phyloP scores from a whole-genome alignment of 2,888 invertebrate species.

The Euzophera pinguis region DNA sequence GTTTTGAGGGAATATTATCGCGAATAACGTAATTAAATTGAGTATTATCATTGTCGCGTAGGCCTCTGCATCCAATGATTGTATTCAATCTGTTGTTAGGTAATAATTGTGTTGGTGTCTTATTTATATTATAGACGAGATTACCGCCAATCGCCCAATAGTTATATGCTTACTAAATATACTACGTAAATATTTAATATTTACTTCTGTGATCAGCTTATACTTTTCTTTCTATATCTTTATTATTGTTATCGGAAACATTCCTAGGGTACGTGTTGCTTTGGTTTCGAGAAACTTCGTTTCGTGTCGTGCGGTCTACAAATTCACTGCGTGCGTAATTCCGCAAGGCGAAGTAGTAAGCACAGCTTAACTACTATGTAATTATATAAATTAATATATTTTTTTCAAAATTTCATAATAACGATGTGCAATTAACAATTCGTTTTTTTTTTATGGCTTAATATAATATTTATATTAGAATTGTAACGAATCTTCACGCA shows the following conservation, averaged over 20 bases:
- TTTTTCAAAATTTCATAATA: slow-evolving; percentile 66
- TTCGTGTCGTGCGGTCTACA: slow-evolving; percentile 42
- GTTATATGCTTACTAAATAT: slow-evolving; percentile 42
- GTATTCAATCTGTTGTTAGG: slow-evolving; percentile 23
- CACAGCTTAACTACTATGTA: slow-evolving; percentile 53
- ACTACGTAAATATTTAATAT: slow-evolving; percentile 66
- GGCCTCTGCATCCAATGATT: slow-evolving; percentile 40
- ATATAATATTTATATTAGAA: slow-evolving; percentile 74
- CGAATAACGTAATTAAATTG: slow-evolving; percentile 32
- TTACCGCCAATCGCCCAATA: slow-evolving; percentile 46
- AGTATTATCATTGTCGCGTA: slow-evolving; percentile 52
- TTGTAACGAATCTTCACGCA: slow-evolving; percentile 55
- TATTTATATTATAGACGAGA: slow-evolving; percentile 37
- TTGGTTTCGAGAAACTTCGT: slow-evolving; percentile 41
- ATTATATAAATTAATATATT: slow-evolving; percentile 49
- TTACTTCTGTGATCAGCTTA: slow-evolving; percentile 74
- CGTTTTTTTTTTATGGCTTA: slow-evolving; percentile 74
- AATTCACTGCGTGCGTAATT: slow-evolving; percentile 58
- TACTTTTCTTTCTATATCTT: slow-evolving; percentile 60
- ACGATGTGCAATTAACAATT: slow-evolving; percentile 72
- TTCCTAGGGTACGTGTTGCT: slow-evolving; percentile 62
- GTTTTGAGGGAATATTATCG: slow-evolving; percentile 53
- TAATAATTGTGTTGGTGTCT: slow-evolving; percentile 26
- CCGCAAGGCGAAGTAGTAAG: slow-evolving; percentile 53
- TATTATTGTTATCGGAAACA: slow-evolving; percentile 66